Percentiles rank a stretch among this genome's conserved stretches.
Conservation (phyloP, 35 echinoderm and acorn worm genomes). For the Nesometra sesokonis region DNA sequence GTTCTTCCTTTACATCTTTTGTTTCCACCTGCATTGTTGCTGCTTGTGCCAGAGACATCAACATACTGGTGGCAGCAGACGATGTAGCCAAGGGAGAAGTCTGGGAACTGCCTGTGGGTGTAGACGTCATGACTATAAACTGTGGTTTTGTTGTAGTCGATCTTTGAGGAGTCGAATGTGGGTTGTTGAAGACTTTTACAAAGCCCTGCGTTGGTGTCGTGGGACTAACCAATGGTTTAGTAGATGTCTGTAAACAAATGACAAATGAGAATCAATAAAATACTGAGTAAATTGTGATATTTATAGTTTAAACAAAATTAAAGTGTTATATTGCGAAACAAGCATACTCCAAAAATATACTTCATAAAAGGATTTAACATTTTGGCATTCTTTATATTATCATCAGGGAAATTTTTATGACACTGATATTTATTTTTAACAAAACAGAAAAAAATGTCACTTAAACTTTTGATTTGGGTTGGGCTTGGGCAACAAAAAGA, state of each 20-base stretch:
- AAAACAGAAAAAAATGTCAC: no score
- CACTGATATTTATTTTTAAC: no score
- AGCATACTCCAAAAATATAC: no score
- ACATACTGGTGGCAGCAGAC: slow-evolving; percentile 49
- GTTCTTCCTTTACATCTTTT: neutral
- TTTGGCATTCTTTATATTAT: no score
- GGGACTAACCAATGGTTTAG: neutral
- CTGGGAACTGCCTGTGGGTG: neutral
- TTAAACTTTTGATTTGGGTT: no score
- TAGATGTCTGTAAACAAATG: neutral
- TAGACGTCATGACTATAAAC: neutral
- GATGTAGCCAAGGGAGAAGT: neutral
- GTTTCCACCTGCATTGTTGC: slow-evolving; percentile 59
- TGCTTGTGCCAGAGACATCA: slow-evolving; percentile 94
- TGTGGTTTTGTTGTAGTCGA: neutral
- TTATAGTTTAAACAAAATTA: no score
- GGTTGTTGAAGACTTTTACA: neutral
- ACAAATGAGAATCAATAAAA: no score
- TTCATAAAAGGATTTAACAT: no score
- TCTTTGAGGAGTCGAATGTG: neutral
- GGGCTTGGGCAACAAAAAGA: no score
- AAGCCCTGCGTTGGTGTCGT: neutral
- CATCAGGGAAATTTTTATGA: no score
- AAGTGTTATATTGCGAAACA: no score
- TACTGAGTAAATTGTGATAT: no score